Conservation (phyloP, 2,797 vertebrate genomes). For the Malacoctenus gilli region DNA sequence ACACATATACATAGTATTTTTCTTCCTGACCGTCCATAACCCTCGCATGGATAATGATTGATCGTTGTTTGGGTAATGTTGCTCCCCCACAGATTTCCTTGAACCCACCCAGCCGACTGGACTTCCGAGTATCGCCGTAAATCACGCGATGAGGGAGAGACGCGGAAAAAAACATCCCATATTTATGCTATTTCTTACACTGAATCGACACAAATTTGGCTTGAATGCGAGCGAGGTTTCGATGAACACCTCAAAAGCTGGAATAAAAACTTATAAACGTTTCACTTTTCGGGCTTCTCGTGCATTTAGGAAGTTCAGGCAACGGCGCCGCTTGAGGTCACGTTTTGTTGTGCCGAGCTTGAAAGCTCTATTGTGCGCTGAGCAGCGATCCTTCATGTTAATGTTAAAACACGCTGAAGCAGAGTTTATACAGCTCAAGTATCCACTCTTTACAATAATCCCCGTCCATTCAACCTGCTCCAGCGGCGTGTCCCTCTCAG, state of each 20-base stretch:
- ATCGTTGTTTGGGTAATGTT: conserved; percentile 57
- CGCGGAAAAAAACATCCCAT: conserved; percentile 16
- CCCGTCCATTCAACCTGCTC: conserved; percentile 27
- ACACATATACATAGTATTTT: conserved; percentile 16
- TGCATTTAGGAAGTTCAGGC: not conserved
- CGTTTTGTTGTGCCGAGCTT: conserved; percentile 1
- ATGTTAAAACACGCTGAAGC: conserved; percentile 33
- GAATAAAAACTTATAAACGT: no score
- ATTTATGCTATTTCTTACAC: conserved; percentile 34
- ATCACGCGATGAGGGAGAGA: conserved; percentile 19
- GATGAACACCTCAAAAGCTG: no score
- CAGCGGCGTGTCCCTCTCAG: conserved; percentile 6
- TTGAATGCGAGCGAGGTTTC: no score
- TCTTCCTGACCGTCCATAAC: conserved; percentile 27
- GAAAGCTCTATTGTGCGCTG: conserved; percentile 2
- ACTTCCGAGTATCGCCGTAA: conserved; percentile 41
- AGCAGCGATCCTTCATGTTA: conserved; percentile 40
- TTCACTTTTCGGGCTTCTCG: no score
- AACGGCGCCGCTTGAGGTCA: not conserved
- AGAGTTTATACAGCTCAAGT: conserved; percentile 62
- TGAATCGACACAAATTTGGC: conserved; percentile 17
- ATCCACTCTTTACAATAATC: conserved; percentile 54
- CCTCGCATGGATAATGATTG: conserved; percentile 51
- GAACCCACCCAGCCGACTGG: conserved; percentile 40
- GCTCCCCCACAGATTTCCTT: conserved; percentile 38